Evolutionary conservation across 2,888 invertebrate genomes (phyloP), one percentile per base, ranked within the genome.

Genomic region (Flexamia atlantica): DNA sequence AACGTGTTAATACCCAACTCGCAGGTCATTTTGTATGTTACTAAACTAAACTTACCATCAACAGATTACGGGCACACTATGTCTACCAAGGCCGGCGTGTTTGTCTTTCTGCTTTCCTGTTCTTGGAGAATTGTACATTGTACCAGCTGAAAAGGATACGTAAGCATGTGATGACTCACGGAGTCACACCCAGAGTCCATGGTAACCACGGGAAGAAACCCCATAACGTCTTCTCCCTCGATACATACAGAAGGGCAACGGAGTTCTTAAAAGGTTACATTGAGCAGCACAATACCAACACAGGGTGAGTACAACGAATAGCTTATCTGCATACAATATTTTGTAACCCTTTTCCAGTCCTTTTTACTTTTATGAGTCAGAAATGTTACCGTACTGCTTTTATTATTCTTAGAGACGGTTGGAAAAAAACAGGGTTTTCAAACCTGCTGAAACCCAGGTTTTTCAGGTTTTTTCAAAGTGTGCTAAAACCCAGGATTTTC

Each of bases 161-260:
- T 85, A 95, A 95, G 89, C 95, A 96, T 89, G 93, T 95, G 3
- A 94, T 95, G 92, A 94, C 94, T 0, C 95, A 95, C 88, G 95
- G 95, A 12, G 95, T 96, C 0, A 94, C 95, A 0, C 95, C 95
- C 0, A 90, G 95, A 85, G 94, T 95, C 86, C 95, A 95, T 89
- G 95, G 95, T 3, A 96, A 95, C 89, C 94, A 95, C 84, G 95
- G 95, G 25, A 95, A 95, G 90, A 94, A 95, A 88, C 95, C 95
- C 0, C 95, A 95, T 89, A 96, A 96, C 89, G 95, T 95, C 0
- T 95, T 95, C 88, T 94, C 95, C 9, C 90, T 95, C 85, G 95
- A 95, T 88, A 95, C 95, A 86, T 96, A 96, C 89, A 93, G 95
- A 89, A 95, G 94, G 88, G 95, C 95, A 0, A 95, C 95, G 2